Percentiles rank a stretch among this genome's conserved stretches.
Evolutionary conservation across 2,113 vertebrate species (phyloP).

Genomic region (Megaptera novaeangliae): DNA sequence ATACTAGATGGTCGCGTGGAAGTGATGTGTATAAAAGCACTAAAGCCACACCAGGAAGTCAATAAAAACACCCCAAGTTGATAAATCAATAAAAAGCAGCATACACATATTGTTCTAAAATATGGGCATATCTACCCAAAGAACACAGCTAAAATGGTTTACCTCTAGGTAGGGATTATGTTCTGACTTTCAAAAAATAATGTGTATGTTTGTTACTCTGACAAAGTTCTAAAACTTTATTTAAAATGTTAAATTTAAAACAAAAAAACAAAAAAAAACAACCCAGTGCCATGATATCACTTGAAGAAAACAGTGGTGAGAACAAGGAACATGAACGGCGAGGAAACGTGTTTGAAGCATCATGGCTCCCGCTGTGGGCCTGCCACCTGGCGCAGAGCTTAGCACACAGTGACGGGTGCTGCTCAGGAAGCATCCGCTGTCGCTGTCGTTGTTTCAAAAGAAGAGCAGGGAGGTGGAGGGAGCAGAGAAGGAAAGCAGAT

Average conservation of each 20-base stretch:
- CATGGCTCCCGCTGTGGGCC: no score
- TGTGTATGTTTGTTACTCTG: not conserved
- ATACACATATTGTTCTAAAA: not conserved
- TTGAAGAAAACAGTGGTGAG: not conserved
- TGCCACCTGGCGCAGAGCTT: no score
- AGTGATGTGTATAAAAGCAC: accelerated
- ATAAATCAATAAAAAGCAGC: no score
- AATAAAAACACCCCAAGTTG: not conserved
- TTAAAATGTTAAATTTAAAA: not conserved
- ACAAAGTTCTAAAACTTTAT: not conserved
- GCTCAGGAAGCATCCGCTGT: not conserved
- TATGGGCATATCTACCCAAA: not conserved
- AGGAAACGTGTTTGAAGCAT: not conserved
- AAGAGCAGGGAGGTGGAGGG: not conserved
- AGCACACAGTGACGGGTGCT: not conserved
- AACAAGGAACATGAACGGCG: accelerated
- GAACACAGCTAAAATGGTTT: not conserved
- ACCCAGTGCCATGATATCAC: not conserved
- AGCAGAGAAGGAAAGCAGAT: not conserved
- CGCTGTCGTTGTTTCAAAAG: not conserved
- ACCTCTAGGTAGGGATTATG: not conserved
- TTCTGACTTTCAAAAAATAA: not conserved
- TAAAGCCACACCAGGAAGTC: not conserved
- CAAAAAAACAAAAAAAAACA: not conserved
- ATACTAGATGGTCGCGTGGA: accelerated